Evolutionary conservation across 2,888 invertebrate genomes (phyloP).

Genomic region (Epinotia bilunana): DNA sequence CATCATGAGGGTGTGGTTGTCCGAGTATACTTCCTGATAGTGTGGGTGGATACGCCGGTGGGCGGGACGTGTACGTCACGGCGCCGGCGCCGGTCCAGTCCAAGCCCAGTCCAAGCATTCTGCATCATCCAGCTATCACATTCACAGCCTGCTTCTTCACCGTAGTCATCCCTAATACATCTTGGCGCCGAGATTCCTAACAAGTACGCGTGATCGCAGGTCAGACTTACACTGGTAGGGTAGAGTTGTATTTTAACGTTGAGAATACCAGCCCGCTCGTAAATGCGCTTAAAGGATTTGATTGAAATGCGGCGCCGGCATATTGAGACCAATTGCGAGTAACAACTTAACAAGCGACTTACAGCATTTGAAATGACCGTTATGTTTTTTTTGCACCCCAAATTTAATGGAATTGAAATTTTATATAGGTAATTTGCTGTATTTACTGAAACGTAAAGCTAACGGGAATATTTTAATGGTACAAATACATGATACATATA

Average conservation of each 20-base stretch:
- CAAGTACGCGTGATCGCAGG: not conserved
- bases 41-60: conserved; percentile 48
- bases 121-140: conserved; percentile 14
- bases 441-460: not conserved
- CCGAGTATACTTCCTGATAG: conserved; percentile 19
- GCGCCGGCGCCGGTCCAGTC: conserved; percentile 45
- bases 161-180: not conserved
- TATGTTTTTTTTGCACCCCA: not conserved
- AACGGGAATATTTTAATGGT: no score
- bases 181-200: not conserved
- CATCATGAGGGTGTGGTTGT: conserved; percentile 17
- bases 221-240: not conserved
- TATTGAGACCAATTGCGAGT: conserved; percentile 25
- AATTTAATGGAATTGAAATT: not conserved
- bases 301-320: conserved; percentile 39
- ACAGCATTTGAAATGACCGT: conserved; percentile 1
- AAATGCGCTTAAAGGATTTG: conserved; percentile 24
- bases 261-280: not conserved
- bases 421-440: not conserved
- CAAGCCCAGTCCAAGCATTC: conserved; percentile 21
- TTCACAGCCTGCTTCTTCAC: not conserved
- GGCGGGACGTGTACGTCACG: conserved; percentile 67
- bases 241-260: not conserved
- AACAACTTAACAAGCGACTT: conserved; percentile 12
- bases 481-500: no score